phyloP scores from a whole-genome alignment of 2,888 invertebrate genomes.

The Sepioteuthis lessoniana region DNA sequence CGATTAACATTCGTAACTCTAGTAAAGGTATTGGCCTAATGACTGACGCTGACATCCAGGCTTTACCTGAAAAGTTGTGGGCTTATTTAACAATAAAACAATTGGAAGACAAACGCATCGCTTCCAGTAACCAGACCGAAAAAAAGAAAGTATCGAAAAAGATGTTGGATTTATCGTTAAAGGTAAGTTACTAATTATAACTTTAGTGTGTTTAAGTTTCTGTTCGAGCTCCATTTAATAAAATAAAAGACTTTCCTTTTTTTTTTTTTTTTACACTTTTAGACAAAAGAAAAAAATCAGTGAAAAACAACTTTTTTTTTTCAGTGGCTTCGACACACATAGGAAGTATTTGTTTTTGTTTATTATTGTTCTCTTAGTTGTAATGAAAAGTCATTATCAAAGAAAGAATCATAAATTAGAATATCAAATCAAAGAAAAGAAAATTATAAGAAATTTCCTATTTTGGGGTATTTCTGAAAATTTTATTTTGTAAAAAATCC shows the following conservation, averaged over 20 bases:
- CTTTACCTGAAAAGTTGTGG: constrained; percentile 65
- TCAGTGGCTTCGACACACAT: too few relatives aligned
- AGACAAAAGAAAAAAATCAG: too few relatives aligned
- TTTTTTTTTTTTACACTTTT: too few relatives aligned
- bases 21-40: constrained; percentile 48
- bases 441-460: too few relatives aligned
- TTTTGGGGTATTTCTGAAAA: too few relatives aligned
- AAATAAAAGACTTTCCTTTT: background rate
- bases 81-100: constrained; percentile 68
- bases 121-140: constrained; percentile 55
- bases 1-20: constrained; percentile 41
- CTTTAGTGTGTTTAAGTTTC: background rate
- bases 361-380: too few relatives aligned
- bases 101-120: constrained; percentile 58
- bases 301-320: background rate
- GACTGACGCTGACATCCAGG: constrained; percentile 51
- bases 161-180: constrained; percentile 61
- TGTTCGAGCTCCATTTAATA: too few relatives aligned
- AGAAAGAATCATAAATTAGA: too few relatives aligned
- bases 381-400: too few relatives aligned
- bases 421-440: too few relatives aligned
- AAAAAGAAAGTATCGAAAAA: constrained; percentile 57
- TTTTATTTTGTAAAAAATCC: too few relatives aligned
- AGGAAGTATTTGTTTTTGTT: too few relatives aligned
- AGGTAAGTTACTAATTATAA: constrained; percentile 55